Percentiles rank a stretch among this genome's conserved stretches.
Evolutionary conservation across 2,888 invertebrate species (phyloP).

Genomic region (Chironomus riparius): DNA sequence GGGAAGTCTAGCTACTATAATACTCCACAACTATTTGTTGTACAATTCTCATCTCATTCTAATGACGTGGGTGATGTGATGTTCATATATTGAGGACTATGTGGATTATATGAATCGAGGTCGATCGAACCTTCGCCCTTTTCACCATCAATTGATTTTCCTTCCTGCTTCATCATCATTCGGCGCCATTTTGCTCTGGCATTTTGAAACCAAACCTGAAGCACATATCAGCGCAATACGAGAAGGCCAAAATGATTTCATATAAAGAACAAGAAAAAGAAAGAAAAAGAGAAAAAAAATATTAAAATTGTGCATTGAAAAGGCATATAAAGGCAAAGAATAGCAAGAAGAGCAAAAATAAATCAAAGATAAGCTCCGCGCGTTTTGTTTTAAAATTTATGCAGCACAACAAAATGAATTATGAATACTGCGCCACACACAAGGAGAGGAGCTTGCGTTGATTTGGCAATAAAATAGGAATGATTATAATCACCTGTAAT

Average conservation of each 20-base stretch:
- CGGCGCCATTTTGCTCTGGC: conserved; percentile 78
- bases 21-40: no score
- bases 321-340: conserved; percentile 6
- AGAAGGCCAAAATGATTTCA: not conserved
- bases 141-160: conserved; percentile 33
- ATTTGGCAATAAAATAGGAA: not conserved
- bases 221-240: conserved; percentile 10
- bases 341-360: not conserved
- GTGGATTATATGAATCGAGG: conserved; percentile 41
- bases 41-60: conserved; percentile 33
- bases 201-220: conserved; percentile 85
- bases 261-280: not conserved
- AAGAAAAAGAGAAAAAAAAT: not conserved
- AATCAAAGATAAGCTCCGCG: conserved; percentile 16
- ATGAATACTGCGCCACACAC: conserved; percentile 17
- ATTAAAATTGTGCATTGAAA: conserved; percentile 3
- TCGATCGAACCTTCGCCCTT: conserved; percentile 42
- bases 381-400: conserved; percentile 11
- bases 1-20: no score
- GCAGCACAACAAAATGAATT: not conserved
- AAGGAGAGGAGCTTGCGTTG: not conserved
- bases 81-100: conserved; percentile 43
- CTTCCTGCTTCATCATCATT: conserved; percentile 70
- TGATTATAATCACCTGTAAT: conserved; percentile 63
- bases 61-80: conserved; percentile 39